phyloP scores from a whole-genome alignment of 2,797 vertebrate genomes.

The Thalassophryne amazonica region DNA sequence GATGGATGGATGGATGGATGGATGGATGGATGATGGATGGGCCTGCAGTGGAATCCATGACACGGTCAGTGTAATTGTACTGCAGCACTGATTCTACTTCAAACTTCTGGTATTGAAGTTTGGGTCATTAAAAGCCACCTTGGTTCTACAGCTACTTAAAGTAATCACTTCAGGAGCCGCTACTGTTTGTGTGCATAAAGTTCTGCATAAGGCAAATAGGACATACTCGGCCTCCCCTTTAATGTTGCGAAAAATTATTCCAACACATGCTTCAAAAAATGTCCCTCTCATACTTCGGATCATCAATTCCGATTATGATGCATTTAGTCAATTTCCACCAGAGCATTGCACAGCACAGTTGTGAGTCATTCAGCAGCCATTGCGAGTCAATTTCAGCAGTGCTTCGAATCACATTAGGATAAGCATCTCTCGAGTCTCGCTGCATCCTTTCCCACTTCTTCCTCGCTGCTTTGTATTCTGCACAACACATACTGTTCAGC shows the following conservation, averaged over 20 bases:
- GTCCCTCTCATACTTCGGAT: neutral
- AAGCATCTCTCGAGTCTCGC: constrained; percentile 49
- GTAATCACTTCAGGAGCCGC: too few relatives aligned
- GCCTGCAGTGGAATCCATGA: too few relatives aligned
- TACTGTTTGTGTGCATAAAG: too few relatives aligned
- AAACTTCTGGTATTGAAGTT: too few relatives aligned
- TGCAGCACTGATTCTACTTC: too few relatives aligned
- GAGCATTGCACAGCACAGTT: constrained; percentile 2
- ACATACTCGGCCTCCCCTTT: neutral
- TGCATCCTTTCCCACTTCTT: constrained; percentile 24
- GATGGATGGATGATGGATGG: too few relatives aligned
- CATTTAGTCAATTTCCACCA: constrained; percentile 31
- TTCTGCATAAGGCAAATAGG: too few relatives aligned
- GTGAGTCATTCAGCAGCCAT: constrained; percentile 46
- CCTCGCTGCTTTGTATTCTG: constrained; percentile 49
- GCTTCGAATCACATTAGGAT: constrained; percentile 60
- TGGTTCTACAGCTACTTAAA: too few relatives aligned
- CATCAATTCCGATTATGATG: constrained; percentile 26
- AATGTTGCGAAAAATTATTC: neutral
- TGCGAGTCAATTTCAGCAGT: constrained; percentile 49
- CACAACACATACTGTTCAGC: constrained; percentile 10
- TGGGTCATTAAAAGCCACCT: too few relatives aligned
- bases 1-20: too few relatives aligned
- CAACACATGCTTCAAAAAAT: constrained; percentile 3
- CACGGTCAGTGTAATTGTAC: too few relatives aligned